Conservation (phyloP, 2,888 invertebrate genomes). For the Onchidella celtica region DNA sequence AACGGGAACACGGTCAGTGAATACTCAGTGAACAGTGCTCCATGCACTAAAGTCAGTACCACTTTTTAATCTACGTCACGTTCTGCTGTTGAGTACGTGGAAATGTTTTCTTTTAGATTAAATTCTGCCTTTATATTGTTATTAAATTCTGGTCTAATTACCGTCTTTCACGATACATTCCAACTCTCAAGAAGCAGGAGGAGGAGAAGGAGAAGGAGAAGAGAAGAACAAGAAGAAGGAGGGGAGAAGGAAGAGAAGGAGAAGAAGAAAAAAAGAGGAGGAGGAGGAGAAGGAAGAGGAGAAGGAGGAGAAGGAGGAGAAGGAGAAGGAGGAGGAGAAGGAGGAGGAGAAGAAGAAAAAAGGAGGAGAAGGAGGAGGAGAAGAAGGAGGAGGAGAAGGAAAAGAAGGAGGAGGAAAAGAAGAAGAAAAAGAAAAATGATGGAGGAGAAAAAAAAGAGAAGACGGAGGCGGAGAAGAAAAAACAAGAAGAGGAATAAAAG, state of each 20-base stretch:
- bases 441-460: conserved; percentile 19
- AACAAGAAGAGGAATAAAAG: background rate
- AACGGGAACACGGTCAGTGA: too few species aligned
- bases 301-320: conserved; percentile 32
- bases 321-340: background rate
- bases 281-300: conserved; percentile 52
- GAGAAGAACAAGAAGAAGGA: conserved; percentile 52
- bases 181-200: conserved; percentile 2
- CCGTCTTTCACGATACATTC: too few species aligned
- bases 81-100: too few species aligned
- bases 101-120: too few species aligned
- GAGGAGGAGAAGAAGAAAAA: conserved; percentile 25
- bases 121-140: too few species aligned
- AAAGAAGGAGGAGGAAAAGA: conserved; percentile 36
- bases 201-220: conserved; percentile 29
- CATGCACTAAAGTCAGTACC: too few species aligned
- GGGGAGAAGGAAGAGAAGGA: conserved; percentile 62
- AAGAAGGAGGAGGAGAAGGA: conserved; percentile 31
- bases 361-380: conserved; percentile 52
- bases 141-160: too few species aligned
- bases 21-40: too few species aligned
- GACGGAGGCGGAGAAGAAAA: conserved; percentile 29
- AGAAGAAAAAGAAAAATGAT: conserved; percentile 40
- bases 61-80: too few species aligned
- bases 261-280: conserved; percentile 79